Evolutionary conservation across 2,888 invertebrate species (phyloP).

Genomic region (Drosophila gaucha): DNA sequence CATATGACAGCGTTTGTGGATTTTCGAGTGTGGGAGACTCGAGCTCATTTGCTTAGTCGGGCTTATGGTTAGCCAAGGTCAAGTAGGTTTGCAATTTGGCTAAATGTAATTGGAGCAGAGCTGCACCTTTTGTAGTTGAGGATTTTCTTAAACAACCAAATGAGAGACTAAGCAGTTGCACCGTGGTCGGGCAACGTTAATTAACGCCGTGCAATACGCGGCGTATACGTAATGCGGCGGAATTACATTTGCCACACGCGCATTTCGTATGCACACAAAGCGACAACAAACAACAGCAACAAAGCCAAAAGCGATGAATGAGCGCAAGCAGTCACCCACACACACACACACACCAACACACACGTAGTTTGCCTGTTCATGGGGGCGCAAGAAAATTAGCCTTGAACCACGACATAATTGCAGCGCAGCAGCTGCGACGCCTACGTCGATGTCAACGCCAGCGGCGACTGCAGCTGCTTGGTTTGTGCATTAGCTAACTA

Average conservation of each 20-base stretch:
- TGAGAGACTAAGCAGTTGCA: conserved; percentile 22
- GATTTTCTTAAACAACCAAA: conserved; percentile 45
- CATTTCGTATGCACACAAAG: conserved; percentile 56
- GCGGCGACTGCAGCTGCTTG: conserved; percentile 25
- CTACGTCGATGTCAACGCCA: conserved; percentile 14
- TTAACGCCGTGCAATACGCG: conserved; percentile 59
- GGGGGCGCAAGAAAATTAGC: conserved; percentile 72
- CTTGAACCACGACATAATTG: conserved; percentile 77
- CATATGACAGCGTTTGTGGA: conserved; percentile 17
- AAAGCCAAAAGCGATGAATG: conserved; percentile 42
- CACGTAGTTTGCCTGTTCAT: conserved; percentile 30
- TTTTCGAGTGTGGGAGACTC: conserved; percentile 14
- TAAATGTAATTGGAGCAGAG: conserved; percentile 44
- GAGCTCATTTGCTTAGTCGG: conserved; percentile 2
- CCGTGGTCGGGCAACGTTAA: conserved; percentile 49
- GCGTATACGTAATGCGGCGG: conserved; percentile 73
- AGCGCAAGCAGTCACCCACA: conserved; percentile 10
- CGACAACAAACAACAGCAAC: conserved; percentile 25
- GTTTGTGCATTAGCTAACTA: conserved; percentile 44
- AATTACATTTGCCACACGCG: conserved; percentile 72
- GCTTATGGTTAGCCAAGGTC: conserved; percentile 49
- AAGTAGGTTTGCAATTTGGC: conserved; percentile 39
- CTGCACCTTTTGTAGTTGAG: conserved; percentile 32
- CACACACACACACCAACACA: conserved; percentile 2
- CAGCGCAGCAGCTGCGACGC: conserved; percentile 55